A percentile compares a stretch with the other conserved stretches of the same genome.
Conservation (phyloP, 2,888 invertebrate genomes). For the Terebella lapidaria region DNA sequence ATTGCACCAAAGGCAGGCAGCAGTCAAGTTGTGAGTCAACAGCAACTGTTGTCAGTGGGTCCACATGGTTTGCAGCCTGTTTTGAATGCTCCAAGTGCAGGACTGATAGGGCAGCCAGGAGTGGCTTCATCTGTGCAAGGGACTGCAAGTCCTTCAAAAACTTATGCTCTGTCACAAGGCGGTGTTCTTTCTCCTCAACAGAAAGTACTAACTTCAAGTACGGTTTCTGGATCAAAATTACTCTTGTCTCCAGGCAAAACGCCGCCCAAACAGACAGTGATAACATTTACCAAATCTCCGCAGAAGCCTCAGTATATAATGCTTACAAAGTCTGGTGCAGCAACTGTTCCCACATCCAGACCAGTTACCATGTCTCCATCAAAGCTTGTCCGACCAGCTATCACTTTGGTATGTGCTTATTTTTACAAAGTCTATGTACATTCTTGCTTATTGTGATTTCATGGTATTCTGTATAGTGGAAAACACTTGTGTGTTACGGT, state of each 20-base stretch:
- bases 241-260: conserved; percentile 16
- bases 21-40: too few species aligned
- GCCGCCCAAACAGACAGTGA: conserved; percentile 16
- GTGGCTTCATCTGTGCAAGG: background rate
- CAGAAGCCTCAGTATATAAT: background rate
- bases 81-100: too few species aligned
- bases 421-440: too few species aligned
- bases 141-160: conserved; percentile 56
- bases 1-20: too few species aligned
- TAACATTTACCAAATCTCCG: background rate
- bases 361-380: background rate
- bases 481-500: too few species aligned
- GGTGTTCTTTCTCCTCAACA: conserved; percentile 40
- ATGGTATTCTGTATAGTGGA: too few species aligned
- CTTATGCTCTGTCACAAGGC: conserved; percentile 64
- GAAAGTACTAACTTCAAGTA: conserved; percentile 9
- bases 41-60: background rate
- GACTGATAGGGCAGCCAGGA: too few species aligned
- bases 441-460: too few species aligned
- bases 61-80: background rate
- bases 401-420: background rate
- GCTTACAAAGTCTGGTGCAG: background rate
- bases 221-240: background rate
- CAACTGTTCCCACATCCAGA: background rate
- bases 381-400: background rate